Evolutionary conservation across 1,140 invertebrate genomes (phyloP).

Genomic region (Euura saliciscinereae): DNA sequence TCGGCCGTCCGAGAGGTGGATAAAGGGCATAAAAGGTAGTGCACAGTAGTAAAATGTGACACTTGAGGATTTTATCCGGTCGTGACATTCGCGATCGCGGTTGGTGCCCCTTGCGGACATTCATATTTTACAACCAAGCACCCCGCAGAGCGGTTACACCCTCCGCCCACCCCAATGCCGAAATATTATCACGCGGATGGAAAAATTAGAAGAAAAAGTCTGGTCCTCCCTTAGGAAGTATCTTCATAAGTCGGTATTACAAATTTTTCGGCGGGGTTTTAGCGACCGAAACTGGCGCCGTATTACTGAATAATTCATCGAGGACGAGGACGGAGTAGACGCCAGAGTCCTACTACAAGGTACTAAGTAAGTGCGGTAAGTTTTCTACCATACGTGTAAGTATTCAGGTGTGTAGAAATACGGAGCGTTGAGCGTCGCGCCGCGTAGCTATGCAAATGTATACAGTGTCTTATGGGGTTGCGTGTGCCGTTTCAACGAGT

Average conservation of each 20-base stretch:
- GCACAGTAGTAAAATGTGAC: slow-evolving; percentile 29
- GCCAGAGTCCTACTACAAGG: not conserved
- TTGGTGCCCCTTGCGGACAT: slow-evolving; percentile 1
- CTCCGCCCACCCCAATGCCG: not conserved
- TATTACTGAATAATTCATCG: not conserved
- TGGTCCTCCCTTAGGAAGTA: no score
- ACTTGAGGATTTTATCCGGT: slow-evolving; percentile 33
- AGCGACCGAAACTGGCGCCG: not conserved
- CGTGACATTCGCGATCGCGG: not conserved
- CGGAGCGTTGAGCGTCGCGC: not conserved
- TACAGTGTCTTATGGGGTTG: not conserved
- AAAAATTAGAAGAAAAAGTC: not conserved
- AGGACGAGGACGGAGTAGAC: not conserved
- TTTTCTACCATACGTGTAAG: not conserved
- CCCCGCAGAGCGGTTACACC: slow-evolving; percentile 20
- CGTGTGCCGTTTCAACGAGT: no score
- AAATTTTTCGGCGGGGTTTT: not conserved
- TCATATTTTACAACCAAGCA: slow-evolving; percentile 13
- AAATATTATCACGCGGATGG: not conserved
- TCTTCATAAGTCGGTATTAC: no score
- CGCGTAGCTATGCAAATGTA: not conserved
- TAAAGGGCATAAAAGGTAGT: slow-evolving; percentile 31
- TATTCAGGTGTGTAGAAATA: not conserved
- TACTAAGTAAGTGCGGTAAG: not conserved
- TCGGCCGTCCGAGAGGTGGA: slow-evolving; percentile 16